A percentile compares a stretch with the other conserved stretches of the same genome.
Conservation (phyloP, 2,113 vertebrate species). For the Heptranchias perlo region DNA sequence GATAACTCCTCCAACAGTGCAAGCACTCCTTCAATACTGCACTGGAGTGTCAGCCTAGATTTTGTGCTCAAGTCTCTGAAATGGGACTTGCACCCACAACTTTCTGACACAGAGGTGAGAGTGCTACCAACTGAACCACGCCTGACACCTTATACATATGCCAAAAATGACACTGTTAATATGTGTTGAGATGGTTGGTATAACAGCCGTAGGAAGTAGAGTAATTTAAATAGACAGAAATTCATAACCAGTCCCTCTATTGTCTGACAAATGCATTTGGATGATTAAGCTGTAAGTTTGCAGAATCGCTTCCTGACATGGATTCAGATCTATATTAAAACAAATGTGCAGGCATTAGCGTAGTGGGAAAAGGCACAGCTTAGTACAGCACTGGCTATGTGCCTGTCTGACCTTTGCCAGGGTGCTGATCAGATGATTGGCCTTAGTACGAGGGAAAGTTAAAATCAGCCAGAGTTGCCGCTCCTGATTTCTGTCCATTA, state of each 20-base stretch:
- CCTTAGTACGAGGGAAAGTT: background rate
- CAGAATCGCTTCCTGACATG: background rate
- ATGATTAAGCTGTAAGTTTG: background rate
- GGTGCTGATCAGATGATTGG: background rate
- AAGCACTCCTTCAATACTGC: too few species aligned
- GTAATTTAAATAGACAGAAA: too few species aligned
- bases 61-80: background rate
- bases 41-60: too few species aligned
- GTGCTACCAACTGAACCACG: too few species aligned
- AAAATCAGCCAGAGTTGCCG: background rate
- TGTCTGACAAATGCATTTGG: background rate
- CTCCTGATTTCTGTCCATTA: background rate
- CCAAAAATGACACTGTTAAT: background rate
- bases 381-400: background rate
- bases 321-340: background rate
- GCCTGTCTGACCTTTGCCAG: background rate
- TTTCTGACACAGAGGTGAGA: background rate
- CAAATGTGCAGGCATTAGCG: background rate
- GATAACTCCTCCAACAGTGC: too few species aligned
- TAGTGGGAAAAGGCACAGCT: background rate
- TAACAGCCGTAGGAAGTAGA: background rate
- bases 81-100: background rate
- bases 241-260: background rate
- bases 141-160: too few species aligned
- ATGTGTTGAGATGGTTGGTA: background rate